Conservation (phyloP, 2,888 invertebrate genomes). For the Bedellia somnulentella region DNA sequence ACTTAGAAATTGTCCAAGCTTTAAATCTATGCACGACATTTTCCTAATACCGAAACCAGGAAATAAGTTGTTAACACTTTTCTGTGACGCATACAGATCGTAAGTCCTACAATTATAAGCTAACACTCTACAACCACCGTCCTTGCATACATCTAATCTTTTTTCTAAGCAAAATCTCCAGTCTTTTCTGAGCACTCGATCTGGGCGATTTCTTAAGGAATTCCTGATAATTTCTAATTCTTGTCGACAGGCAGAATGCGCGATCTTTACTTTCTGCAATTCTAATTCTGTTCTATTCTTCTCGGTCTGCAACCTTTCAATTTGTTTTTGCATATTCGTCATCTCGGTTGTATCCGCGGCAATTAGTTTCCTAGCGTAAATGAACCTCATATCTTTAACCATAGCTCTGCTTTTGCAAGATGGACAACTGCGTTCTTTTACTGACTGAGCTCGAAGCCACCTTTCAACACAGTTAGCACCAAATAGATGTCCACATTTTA, state of each 20-base stretch:
- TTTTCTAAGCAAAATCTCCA: conserved; percentile 63
- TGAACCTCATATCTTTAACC: conserved; percentile 69
- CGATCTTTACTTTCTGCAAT: conserved; percentile 42
- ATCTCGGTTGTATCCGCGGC: conserved; percentile 79
- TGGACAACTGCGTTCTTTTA: conserved; percentile 73
- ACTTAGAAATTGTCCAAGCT: conserved; percentile 67
- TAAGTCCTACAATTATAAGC: conserved; percentile 67
- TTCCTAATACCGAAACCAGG: conserved; percentile 80
- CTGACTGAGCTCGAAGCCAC: conserved; percentile 66
- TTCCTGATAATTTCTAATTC: conserved; percentile 28
- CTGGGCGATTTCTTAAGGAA: conserved; percentile 31
- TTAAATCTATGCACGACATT: conserved; percentile 57
- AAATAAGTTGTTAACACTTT: conserved; percentile 69
- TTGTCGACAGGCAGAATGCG: conserved; percentile 25
- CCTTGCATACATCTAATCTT: conserved; percentile 67
- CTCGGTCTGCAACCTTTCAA: conserved; percentile 60
- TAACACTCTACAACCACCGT: conserved; percentile 78
- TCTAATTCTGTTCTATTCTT: conserved; percentile 65
- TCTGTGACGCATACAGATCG: conserved; percentile 74
- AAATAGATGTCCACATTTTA: conserved; percentile 92
- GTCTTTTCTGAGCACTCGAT: conserved; percentile 17
- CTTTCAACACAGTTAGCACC: conserved; percentile 77
- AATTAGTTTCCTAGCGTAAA: conserved; percentile 77
- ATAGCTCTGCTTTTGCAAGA: conserved; percentile 81
- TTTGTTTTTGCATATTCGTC: conserved; percentile 64